Base-by-base conservation (phyloP, 1,140 invertebrate genomes). In the Zophobas morio region DNA sequence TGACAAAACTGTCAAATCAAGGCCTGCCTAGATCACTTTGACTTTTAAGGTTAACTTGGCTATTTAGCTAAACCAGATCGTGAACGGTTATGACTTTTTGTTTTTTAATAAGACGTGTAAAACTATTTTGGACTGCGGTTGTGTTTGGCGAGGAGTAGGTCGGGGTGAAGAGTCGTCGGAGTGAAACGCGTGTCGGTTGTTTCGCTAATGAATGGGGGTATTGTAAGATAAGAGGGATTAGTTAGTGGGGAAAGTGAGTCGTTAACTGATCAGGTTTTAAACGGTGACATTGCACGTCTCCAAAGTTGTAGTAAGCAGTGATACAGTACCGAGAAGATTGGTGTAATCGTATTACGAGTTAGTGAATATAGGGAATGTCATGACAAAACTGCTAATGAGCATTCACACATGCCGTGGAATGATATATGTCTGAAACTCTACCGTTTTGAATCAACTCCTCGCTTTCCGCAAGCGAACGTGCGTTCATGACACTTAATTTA, bases 221-320 rank as follows among this genome's bases (percentile, higher is more conserved):
- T 66, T 66, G 60, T 66, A 42, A 66, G 60, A 66, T 66, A 66
- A 66, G 60, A 66, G 60, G 33, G 60, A 66, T 66, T 66, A 46
- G 60, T 66, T 42, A 66, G 60, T 36, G 60, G 60, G 60, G 60
- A 66, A 66, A 66, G 60, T 66, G 60, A 66, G 60, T 66, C 60
- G 60, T 66, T 66, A 46, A 40, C 60, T 66, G 60, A 66, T 66
- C 60, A 66, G 60, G 37, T 66, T 66, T 66, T 66, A 66, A 66
- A 66, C 60, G 60, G 42, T 39, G 39, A 66, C 39, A 66, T 66
- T 66, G 20, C 60, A 42, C 60, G 39, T 66, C 60, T 37, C 1
- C 37, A 20, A 40, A 66, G 37, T 66, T 66, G 60, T 42, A 66
- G n/a, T 40, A 42, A 66, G 39, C 60, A 66, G 37, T 66, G 60